These are phyloP conservation scores for Desmodus rotundus DNA, from an alignment of 2,113 vertebrate genomes.

Conservation along the genomic window DNA sequence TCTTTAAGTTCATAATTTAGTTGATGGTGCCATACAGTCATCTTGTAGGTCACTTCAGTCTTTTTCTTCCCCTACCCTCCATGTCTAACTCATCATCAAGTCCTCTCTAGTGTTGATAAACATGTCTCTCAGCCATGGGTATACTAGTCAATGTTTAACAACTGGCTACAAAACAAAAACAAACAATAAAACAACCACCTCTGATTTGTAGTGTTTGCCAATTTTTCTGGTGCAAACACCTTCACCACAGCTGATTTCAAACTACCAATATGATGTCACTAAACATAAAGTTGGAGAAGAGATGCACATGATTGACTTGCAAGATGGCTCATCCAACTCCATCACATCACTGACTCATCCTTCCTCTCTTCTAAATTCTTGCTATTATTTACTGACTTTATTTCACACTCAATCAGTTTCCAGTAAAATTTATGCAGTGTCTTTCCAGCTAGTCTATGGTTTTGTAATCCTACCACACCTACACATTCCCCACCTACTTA, in stretches of 20 bases:
- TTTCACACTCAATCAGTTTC: neutral
- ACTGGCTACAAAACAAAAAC: neutral
- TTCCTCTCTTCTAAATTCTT: neutral
- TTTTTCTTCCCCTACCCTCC: neutral
- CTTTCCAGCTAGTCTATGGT: neutral
- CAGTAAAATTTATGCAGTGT: neutral
- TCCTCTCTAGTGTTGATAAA: neutral
- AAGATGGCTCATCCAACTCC: neutral
- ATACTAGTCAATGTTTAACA: neutral
- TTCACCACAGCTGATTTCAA: neutral
- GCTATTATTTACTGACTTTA: neutral
- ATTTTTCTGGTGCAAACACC: slow-evolving; percentile 22
- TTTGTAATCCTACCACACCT: neutral
- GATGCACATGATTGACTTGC: neutral
- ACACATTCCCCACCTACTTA: neutral
- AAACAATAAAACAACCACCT: neutral
- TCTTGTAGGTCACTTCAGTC: neutral
- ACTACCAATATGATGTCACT: neutral
- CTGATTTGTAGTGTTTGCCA: neutral
- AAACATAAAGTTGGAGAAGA: neutral
- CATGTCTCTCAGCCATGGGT: neutral
- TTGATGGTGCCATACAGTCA: neutral
- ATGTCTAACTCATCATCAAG: neutral
- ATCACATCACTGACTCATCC: neutral
- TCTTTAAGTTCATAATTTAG: slow-evolving; percentile 29